phyloP scores from a whole-genome alignment of 2,113 vertebrate genomes.

The Otolemur garnettii region DNA sequence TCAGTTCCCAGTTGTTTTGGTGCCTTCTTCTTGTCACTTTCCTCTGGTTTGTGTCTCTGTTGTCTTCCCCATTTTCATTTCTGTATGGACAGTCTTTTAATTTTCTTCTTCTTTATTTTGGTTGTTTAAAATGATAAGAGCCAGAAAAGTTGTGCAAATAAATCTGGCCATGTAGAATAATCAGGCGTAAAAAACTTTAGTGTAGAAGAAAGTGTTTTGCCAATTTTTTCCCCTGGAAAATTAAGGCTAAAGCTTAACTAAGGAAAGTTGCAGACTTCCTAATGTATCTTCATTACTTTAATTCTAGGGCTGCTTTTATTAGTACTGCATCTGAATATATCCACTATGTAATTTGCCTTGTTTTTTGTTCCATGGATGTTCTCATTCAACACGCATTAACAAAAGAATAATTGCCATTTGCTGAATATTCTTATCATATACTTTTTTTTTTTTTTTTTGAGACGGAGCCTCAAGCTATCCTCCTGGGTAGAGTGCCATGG shows the following conservation, averaged over 20 bases:
- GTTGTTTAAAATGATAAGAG: background rate
- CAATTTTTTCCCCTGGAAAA: slow-evolving; percentile 35
- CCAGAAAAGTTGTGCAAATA: background rate
- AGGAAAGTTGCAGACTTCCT: background rate
- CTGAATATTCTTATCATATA: background rate
- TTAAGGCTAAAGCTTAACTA: slow-evolving; percentile 51
- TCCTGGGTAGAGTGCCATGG: no score
- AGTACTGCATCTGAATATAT: background rate
- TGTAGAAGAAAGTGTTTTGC: background rate
- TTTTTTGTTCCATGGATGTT: slow-evolving; percentile 41
- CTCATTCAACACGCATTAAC: background rate
- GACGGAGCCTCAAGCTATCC: no score
- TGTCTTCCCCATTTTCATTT: background rate
- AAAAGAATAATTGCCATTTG: slow-evolving; percentile 21
- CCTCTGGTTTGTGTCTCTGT: background rate
- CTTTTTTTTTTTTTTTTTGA: no score
- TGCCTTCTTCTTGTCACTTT: background rate
- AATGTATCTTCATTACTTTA: background rate
- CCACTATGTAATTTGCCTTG: background rate
- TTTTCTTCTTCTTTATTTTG: background rate
- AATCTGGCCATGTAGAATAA: background rate
- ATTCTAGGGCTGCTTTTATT: slow-evolving; percentile 49
- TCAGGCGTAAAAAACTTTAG: background rate
- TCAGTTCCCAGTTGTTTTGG: background rate
- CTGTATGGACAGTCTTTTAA: background rate